Evolutionary conservation across 2,888 invertebrate species (phyloP).

Genomic region (Phorcus lineatus): DNA sequence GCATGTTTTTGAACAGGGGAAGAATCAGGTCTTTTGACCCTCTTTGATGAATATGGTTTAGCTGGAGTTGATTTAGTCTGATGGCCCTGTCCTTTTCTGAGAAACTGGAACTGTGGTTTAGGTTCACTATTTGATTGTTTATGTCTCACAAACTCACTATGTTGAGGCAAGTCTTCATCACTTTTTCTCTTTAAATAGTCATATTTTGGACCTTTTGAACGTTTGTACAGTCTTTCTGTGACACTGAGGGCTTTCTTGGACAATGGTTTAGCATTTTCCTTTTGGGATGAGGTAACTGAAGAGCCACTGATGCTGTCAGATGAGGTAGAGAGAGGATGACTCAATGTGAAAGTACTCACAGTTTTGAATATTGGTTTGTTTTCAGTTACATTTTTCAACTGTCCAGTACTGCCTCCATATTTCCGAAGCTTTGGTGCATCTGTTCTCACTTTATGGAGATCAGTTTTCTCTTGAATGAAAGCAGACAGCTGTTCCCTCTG

Average conservation of each 20-base stretch:
- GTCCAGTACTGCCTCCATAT: conserved; percentile 57
- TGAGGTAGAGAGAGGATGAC: too few species aligned
- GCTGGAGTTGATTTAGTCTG: too few species aligned
- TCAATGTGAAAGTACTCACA: background rate
- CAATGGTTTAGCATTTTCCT: background rate
- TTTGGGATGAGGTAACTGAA: too few species aligned
- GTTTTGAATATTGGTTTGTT: background rate
- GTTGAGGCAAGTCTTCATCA: too few species aligned
- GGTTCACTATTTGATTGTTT: too few species aligned
- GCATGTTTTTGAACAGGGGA: too few species aligned
- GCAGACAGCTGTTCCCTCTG: conserved; percentile 60
- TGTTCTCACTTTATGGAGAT: conserved; percentile 52
- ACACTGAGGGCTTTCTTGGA: background rate
- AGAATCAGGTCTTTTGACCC: too few species aligned
- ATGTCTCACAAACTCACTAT: too few species aligned
- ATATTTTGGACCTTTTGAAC: background rate
- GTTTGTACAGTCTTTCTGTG: background rate
- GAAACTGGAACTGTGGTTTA: too few species aligned
- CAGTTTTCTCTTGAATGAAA: conserved; percentile 65
- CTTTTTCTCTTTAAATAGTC: background rate
- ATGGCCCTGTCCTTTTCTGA: too few species aligned
- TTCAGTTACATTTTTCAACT: conserved; percentile 20
- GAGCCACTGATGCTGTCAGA: too few species aligned
- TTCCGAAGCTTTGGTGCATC: conserved; percentile 56
- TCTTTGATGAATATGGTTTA: too few species aligned